Evolutionary conservation across 1,140 invertebrate genomes (phyloP).

Genomic region (Hydropsyche tenuis): DNA sequence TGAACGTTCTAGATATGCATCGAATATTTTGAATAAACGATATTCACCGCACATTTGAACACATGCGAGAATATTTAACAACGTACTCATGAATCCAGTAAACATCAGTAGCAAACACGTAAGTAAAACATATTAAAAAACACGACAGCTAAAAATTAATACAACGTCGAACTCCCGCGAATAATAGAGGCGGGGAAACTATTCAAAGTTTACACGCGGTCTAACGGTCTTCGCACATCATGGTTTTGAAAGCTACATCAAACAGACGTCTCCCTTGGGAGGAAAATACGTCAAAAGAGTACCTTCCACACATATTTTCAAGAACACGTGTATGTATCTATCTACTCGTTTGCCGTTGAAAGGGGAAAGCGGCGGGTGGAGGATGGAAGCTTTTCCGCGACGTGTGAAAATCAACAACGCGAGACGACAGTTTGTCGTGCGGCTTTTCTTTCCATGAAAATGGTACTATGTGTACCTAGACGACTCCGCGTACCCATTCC

Average conservation of each 20-base stretch:
- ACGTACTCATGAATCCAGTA: no score
- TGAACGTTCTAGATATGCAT: no score
- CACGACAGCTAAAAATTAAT: neutral
- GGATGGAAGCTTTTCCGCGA: neutral
- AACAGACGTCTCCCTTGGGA: conserved; percentile 11
- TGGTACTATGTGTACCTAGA: no score
- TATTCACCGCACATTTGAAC: no score
- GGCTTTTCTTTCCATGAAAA: conserved; percentile 5
- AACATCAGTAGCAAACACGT: no score
- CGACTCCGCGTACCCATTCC: no score
- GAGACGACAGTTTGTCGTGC: conserved; percentile 21
- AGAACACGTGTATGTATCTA: no score
- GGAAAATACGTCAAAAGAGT: neutral
- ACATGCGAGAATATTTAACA: no score
- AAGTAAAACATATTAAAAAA: no score
- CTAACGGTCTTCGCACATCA: neutral
- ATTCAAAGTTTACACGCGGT: conserved; percentile 8
- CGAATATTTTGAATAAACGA: no score
- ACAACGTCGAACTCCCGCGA: neutral
- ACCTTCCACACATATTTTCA: no score
- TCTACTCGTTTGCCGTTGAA: neutral
- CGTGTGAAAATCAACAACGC: conserved; percentile 32
- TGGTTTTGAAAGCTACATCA: conserved; percentile 26
- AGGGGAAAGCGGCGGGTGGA: neutral
- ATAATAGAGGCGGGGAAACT: neutral